phyloP scores from a whole-genome alignment of 2,888 invertebrate genomes.

The Melieria omissa region DNA sequence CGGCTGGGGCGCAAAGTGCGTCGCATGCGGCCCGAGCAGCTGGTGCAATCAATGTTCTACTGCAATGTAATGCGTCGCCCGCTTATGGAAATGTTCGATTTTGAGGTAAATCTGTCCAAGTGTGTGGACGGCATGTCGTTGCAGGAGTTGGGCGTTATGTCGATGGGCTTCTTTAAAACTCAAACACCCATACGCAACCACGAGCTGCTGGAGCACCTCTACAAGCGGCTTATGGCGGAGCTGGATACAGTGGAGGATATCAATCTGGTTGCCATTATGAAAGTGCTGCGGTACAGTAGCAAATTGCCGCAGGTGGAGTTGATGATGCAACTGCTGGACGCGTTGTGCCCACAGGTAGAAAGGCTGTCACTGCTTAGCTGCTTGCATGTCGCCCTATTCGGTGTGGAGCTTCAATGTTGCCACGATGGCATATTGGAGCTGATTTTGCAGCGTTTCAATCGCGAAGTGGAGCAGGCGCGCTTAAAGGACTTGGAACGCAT shows the following conservation, averaged over 20 bases:
- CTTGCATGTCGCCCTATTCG: conserved; percentile 75
- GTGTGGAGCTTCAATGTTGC: conserved; percentile 69
- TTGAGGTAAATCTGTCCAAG: conserved; percentile 71
- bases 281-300: conserved; percentile 71
- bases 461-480: conserved; percentile 68
- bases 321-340: conserved; percentile 70
- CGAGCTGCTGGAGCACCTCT: conserved; percentile 68
- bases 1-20: conserved; percentile 71
- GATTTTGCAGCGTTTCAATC: conserved; percentile 70
- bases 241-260: conserved; percentile 73
- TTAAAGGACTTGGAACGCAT: conserved; percentile 83
- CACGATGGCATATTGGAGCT: conserved; percentile 67
- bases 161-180: conserved; percentile 83
- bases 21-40: conserved; percentile 71
- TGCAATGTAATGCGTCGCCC: conserved; percentile 72
- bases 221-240: conserved; percentile 69
- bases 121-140: conserved; percentile 70
- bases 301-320: conserved; percentile 65
- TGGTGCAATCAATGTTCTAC: conserved; percentile 77
- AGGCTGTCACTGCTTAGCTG: conserved; percentile 73
- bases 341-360: conserved; percentile 70
- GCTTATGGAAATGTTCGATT: conserved; percentile 73
- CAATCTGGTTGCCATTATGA: conserved; percentile 73
- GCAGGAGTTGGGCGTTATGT: conserved; percentile 77
- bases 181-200: conserved; percentile 72